A percentile compares a stretch with the other conserved stretches of the same genome.
Conservation (phyloP, 1,140 invertebrate species). For the Harpegnathos saltator region DNA sequence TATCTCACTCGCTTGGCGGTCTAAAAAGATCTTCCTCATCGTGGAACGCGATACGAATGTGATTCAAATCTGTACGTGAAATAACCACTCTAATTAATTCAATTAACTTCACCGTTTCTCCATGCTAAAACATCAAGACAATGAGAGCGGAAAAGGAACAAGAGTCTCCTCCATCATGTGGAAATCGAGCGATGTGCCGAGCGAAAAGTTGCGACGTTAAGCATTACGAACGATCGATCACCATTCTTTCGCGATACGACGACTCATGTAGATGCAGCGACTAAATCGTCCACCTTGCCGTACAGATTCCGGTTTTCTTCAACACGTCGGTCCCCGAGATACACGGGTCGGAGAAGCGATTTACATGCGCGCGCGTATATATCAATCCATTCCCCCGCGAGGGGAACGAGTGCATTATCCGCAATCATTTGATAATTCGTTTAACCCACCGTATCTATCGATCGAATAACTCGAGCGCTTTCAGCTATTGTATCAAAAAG, state of each 20-base stretch:
- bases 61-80: too few species aligned
- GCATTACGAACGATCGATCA: conserved; percentile 55
- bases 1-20: too few species aligned
- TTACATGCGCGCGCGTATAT: background rate
- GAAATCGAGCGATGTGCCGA: conserved; percentile 44
- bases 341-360: background rate
- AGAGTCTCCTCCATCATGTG: conserved; percentile 44
- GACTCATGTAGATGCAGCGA: conserved; percentile 46
- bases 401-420: background rate
- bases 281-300: conserved; percentile 26
- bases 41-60: too few species aligned
- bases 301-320: background rate
- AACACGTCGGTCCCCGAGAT: too few species aligned
- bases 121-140: conserved; percentile 7
- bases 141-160: background rate
- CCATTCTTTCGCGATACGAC: conserved; percentile 31
- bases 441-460: background rate
- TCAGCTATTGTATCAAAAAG: conserved; percentile 23
- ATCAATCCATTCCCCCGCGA: background rate
- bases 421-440: background rate
- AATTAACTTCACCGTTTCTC: background rate
- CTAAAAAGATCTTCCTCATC: too few species aligned
- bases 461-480: background rate
- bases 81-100: background rate
- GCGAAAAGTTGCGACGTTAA: conserved; percentile 48